Conservation (phyloP, 37 sponge, comb jelly and placozoan genomes). For the Mnemiopsis leidyi region DNA sequence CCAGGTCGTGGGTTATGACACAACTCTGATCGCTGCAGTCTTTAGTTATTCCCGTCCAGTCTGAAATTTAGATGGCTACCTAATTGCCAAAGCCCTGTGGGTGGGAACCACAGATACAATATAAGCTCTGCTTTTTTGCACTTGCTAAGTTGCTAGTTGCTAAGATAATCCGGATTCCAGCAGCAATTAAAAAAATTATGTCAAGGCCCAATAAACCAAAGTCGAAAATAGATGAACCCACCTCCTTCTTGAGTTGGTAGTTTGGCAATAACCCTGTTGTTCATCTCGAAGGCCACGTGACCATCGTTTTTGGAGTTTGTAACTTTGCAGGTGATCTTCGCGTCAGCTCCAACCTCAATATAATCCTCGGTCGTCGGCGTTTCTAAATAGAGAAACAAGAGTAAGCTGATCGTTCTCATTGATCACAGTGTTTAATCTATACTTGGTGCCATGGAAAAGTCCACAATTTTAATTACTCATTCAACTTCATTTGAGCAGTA, state of each 20-base stretch:
- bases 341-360: not conserved
- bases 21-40: not conserved
- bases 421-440: not conserved
- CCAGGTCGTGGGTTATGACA: not conserved
- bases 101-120: too few species aligned
- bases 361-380: not conserved
- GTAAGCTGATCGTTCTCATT: not conserved
- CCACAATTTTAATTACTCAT: too few species aligned
- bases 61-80: not conserved
- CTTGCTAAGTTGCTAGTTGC: too few species aligned
- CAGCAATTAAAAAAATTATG: too few species aligned
- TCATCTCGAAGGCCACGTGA: not conserved
- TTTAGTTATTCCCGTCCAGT: not conserved
- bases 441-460: too few species aligned
- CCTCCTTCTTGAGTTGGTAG: not conserved
- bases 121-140: too few species aligned
- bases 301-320: not conserved
- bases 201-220: too few species aligned
- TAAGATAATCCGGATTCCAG: too few species aligned
- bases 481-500: too few species aligned
- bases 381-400: not conserved
- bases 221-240: not conserved
- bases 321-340: not conserved
- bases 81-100: too few species aligned
- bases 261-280: not conserved